Percentiles rank a stretch among this genome's conserved stretches.
These are phyloP conservation scores for Chaetodon auriga DNA, from an alignment of 2,113 vertebrate species.

Conservation along the genomic window DNA sequence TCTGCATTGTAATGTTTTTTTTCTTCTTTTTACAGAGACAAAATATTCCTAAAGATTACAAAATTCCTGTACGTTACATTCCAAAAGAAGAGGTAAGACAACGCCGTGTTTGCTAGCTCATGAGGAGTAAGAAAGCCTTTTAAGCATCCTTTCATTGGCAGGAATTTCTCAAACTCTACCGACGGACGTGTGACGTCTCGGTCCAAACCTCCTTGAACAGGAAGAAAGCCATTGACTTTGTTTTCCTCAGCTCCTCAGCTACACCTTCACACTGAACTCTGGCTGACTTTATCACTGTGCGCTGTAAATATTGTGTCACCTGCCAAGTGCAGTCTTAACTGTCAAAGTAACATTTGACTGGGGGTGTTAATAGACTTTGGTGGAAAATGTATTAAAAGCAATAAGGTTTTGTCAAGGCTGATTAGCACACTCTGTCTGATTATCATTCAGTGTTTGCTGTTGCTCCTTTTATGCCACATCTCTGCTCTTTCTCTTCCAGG, in stretches of 20 bases:
- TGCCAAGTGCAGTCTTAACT: not conserved
- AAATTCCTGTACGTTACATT: slow-evolving; percentile 83
- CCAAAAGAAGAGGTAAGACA: slow-evolving; percentile 84
- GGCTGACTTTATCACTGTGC: not conserved
- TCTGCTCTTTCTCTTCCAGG: slow-evolving; percentile 65
- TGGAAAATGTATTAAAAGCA: too few relatives aligned
- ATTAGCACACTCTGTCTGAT: not conserved
- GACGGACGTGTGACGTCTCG: too few relatives aligned
- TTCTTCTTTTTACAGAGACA: slow-evolving; percentile 78
- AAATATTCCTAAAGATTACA: slow-evolving; percentile 89
- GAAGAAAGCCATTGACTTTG: not conserved
- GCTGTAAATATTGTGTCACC: not conserved
- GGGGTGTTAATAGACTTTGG: not conserved
- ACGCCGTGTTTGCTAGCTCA: not conserved
- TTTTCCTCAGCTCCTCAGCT: not conserved
- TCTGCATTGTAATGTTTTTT: not conserved
- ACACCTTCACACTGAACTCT: not conserved
- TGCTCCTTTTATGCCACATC: not conserved
- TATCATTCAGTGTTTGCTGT: accelerated
- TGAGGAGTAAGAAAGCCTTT: not conserved
- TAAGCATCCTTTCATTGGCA: not conserved
- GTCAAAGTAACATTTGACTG: not conserved
- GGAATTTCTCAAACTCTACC: not conserved
- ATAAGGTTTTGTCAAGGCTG: not conserved
- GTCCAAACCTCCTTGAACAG: not conserved